A percentile compares a stretch with the other conserved stretches of the same genome.
Evolutionary conservation across 2,888 invertebrate genomes (phyloP).

Genomic region (Capitulum mitella): DNA sequence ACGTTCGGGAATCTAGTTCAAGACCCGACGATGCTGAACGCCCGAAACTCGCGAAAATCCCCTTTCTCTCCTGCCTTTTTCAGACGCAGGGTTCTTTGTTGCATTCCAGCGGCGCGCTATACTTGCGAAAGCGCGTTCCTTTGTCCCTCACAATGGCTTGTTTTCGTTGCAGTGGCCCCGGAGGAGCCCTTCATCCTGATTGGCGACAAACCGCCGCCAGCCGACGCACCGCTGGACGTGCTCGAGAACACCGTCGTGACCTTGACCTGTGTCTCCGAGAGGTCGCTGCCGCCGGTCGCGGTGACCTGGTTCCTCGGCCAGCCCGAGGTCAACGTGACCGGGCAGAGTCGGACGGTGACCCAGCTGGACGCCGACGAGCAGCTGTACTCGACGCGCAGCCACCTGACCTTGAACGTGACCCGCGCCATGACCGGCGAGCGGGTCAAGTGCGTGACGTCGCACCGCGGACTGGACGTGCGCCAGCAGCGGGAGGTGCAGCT

Average conservation of each 20-base stretch:
- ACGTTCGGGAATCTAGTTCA: too few species aligned
- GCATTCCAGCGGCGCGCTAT: too few species aligned
- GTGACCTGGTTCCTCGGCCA: neutral
- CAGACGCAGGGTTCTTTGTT: too few species aligned
- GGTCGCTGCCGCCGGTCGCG: conserved; percentile 2
- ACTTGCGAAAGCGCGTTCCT: too few species aligned
- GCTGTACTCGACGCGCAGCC: neutral
- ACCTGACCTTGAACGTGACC: conserved; percentile 9
- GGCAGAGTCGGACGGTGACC: neutral
- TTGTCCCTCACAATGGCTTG: neutral
- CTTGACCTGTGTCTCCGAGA: conserved; percentile 5
- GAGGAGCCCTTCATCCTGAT: neutral
- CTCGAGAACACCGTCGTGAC: neutral
- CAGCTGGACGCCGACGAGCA: neutral
- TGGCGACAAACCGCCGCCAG: neutral
- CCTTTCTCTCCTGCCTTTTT: too few species aligned
- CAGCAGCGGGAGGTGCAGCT: neutral
- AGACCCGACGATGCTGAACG: too few species aligned
- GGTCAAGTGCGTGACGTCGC: neutral
- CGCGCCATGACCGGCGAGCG: neutral
- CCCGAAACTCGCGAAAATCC: too few species aligned
- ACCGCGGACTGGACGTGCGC: neutral
- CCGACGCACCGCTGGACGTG: neutral
- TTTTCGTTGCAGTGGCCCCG: neutral
- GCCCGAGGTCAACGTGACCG: neutral